phyloP scores from a whole-genome alignment of 1,140 invertebrate genomes.

The Ceratitis capitata region DNA sequence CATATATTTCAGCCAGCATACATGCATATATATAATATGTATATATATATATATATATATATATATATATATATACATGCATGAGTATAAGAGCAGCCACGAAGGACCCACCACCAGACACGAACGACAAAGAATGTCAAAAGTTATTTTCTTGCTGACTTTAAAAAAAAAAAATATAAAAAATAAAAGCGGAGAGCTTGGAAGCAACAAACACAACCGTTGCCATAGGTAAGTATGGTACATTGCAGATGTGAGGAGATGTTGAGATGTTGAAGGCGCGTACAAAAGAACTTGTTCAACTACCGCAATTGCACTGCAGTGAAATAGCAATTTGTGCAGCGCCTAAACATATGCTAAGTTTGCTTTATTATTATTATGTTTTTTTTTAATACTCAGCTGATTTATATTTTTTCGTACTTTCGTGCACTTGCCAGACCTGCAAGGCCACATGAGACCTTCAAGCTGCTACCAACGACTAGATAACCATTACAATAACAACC shows the following conservation, averaged over 20 bases:
- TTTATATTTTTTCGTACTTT: background rate
- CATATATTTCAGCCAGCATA: no score
- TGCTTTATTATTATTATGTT: background rate
- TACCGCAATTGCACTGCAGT: conserved; percentile 18
- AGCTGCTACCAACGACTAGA: background rate
- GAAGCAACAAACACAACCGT: background rate
- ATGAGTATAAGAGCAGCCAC: no score
- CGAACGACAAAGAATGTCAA: conserved; percentile 28
- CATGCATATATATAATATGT: no score
- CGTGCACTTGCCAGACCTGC: background rate
- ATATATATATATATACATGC: no score
- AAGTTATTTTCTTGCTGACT: conserved; percentile 32
- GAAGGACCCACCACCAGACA: background rate
- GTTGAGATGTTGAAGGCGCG: background rate
- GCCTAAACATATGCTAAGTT: conserved; percentile 15
- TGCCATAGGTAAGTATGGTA: no score
- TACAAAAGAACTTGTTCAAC: background rate
- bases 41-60: no score
- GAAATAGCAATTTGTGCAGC: conserved; percentile 23
- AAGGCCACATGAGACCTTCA: background rate
- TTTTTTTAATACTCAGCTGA: background rate
- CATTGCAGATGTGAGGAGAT: background rate
- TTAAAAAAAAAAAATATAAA: background rate
- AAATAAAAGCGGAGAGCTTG: background rate
- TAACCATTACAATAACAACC: conserved; percentile 3